Evolutionary conservation across 2,113 vertebrate species (phyloP).

Genomic region (Cettia cetti): DNA sequence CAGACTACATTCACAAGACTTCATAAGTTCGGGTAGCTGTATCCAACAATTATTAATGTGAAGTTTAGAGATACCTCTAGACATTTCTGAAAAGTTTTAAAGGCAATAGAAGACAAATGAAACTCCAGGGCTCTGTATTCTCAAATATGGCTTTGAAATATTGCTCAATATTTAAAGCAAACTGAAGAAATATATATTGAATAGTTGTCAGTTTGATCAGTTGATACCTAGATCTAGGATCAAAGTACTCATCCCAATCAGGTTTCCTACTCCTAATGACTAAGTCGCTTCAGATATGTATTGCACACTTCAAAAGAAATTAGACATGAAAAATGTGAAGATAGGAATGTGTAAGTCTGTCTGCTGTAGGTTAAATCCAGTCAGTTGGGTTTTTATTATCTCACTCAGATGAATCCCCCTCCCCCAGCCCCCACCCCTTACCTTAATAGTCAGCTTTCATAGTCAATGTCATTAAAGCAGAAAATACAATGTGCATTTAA

Average conservation of each 20-base stretch:
- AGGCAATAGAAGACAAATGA: neutral
- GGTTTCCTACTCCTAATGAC: neutral
- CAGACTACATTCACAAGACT: neutral
- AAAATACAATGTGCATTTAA: neutral
- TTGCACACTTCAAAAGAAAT: neutral
- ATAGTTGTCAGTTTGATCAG: neutral
- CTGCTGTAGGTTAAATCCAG: neutral
- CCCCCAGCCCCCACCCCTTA: accelerated
- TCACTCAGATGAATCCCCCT: neutral
- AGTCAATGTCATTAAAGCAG: neutral
- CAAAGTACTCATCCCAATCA: neutral
- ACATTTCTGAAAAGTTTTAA: neutral
- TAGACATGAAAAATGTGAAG: neutral
- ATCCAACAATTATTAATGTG: neutral
- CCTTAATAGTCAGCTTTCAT: neutral
- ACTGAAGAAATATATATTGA: neutral
- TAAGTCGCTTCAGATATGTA: neutral
- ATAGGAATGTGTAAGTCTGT: neutral
- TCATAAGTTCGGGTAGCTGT: neutral
- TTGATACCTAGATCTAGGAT: neutral
- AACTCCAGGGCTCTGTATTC: neutral
- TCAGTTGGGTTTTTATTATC: neutral
- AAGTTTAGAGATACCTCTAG: neutral
- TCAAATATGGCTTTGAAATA: neutral
- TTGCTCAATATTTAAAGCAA: neutral